Base-by-base conservation (phyloP, 2,797 vertebrate genomes). In the Eurystomus glaucurus region DNA sequence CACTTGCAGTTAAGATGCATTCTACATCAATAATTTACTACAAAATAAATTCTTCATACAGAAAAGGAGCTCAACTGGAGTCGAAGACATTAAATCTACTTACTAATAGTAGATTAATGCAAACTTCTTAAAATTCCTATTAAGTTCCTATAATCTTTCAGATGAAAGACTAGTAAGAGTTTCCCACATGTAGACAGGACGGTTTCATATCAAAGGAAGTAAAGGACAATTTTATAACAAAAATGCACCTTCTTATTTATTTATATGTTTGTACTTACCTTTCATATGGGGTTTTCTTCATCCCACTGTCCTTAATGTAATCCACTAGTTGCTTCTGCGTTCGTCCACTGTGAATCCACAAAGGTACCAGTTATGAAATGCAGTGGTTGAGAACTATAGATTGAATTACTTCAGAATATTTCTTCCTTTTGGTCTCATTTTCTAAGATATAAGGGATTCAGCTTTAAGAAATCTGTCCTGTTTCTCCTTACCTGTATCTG, bases 271-370 rank as follows among this genome's bases (percentile, higher is more conserved):
- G 41, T 37, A 84, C 94, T 96, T 82, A 99, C 99, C 99, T 99
- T 97, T 99, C 99, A 92, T 99, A 99, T 0, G 99, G 99, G 2
- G 98, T 98, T 97, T 99, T 99, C 98, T 98, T 99, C 71, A 98
- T 97, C 55, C 99, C 99, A 35, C 99, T 99, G 57, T 99, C 99
- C 97, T 98, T 98, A 96, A 99, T 98, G 52, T 99, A 99, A 65
- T 99, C 99, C 86, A 99, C 99, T 46, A 99, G 99, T 13, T 99
- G 99, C 96, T 99, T 99, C 98, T 99, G 99, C 8, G 99, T 99
- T 95, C 99, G 98, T 19, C 99, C 99, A 97, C 99, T 99, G 98
- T 57, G 94, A 96, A 97, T 23, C 75, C 96, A 96, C 29, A 95
- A 62, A 97, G 83, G 75, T 5, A 93, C 45, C 78, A 68, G 28